Base-by-base conservation (phyloP, 2,888 invertebrate species). In the Cephus pulcher region DNA sequence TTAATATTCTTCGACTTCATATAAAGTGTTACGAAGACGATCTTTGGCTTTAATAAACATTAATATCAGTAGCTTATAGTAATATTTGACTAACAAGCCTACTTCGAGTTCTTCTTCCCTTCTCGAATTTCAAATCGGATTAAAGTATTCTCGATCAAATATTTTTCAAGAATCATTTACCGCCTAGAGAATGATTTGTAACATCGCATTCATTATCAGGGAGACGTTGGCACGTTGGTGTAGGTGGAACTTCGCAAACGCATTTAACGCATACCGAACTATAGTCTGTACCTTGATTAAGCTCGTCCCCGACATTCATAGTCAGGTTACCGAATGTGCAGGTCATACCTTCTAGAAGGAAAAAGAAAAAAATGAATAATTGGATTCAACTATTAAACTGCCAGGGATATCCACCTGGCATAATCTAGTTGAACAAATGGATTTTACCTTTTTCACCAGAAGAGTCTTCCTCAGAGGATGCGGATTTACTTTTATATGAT, bases 221-320 rank as follows among this genome's bases (percentile, higher is more conserved):
- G 15, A 88, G 80, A 78, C 82, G 85, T 78, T 82, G 84, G 69
- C 90, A 90, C 9, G 89, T 89, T 0, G 86, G 88, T 0, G 80
- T 0, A 0, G 89, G 90, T 33, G 89, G 88, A 0, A 90, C 86
- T 37, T 90, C 88, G 82, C 90, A 89, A 3, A 83, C 77, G 70
- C 90, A 90, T 76, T 85, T 88, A 1, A 88, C 73, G 76, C 89
- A 89, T 4, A 77, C 80, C 3, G 87, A 86, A 68, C 37, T 79
- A 35, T 85, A 86, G 35, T 82, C 79, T 1, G 86, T 85, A 4
- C 79, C 78, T 79, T 86, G 82, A 75, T 82, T 87, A 34, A 89
- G 75, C 74, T 86, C 84, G 37, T 89, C 89, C 1, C 87, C 89
- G 6, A 83, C 1, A 1, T 81, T 69, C 87, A 90, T 85, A 12